phyloP scores from a whole-genome alignment of 2,113 vertebrate species.

The Oreamnos americanus region DNA sequence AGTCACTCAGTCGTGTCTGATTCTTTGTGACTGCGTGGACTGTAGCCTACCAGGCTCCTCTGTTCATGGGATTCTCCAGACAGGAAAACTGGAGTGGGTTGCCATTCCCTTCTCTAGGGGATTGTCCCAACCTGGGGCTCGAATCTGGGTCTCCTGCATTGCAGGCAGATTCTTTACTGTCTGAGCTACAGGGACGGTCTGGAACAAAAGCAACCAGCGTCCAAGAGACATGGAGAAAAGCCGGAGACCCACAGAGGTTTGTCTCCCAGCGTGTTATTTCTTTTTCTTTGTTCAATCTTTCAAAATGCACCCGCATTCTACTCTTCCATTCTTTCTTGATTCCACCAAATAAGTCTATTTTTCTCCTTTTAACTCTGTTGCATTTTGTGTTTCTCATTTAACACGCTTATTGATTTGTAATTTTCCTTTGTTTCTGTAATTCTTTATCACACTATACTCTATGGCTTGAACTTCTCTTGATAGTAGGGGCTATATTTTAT shows the following conservation, averaged over 20 bases:
- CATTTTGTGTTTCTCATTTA: background rate
- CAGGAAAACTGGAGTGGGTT: background rate
- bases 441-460: background rate
- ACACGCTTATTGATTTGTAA: background rate
- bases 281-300: background rate
- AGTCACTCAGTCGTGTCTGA: background rate
- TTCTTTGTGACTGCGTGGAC: background rate
- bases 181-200: background rate
- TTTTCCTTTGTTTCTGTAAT: background rate
- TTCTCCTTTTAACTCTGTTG: background rate
- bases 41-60: background rate
- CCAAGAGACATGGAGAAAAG: background rate
- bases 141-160: rapidly evolving
- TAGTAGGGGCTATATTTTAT: background rate
- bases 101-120: background rate
- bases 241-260: background rate
- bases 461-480: background rate
- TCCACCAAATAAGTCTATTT: background rate
- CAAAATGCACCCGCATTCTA: background rate
- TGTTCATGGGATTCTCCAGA: background rate
- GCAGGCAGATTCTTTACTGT: background rate
- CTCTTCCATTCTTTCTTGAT: background rate
- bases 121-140: background rate
- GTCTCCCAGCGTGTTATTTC: rapidly evolving
- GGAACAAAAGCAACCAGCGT: background rate